Percentiles rank a stretch among this genome's conserved stretches.
These are phyloP conservation scores for Serripes groenlandicus DNA, from an alignment of 2,888 invertebrate species.

Conservation along the genomic window DNA sequence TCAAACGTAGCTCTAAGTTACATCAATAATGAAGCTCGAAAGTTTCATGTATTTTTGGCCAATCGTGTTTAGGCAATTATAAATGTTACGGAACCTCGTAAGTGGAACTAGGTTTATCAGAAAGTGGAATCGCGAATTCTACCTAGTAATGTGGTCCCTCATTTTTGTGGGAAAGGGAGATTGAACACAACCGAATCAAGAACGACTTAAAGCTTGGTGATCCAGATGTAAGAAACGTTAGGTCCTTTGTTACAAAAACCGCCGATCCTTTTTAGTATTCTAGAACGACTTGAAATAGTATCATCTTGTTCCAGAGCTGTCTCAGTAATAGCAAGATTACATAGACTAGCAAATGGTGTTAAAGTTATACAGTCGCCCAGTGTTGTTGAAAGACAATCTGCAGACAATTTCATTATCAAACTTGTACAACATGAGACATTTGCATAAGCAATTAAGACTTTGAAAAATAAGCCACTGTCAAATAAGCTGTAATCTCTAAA, in stretches of 20 bases:
- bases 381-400: slow-evolving; percentile 35
- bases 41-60: slow-evolving; percentile 70
- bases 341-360: slow-evolving; percentile 33
- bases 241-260: slow-evolving; percentile 15
- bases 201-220: slow-evolving; percentile 40
- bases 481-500: slow-evolving; percentile 46
- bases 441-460: not conserved
- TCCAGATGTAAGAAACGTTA: slow-evolving; percentile 41
- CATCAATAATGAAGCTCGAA: slow-evolving; percentile 61
- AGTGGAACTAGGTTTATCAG: slow-evolving; percentile 60
- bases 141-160: slow-evolving; percentile 41
- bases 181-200: not conserved
- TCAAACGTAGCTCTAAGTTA: slow-evolving; percentile 65
- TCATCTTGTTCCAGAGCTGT: slow-evolving; percentile 23
- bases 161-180: slow-evolving; percentile 45
- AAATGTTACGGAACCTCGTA: slow-evolving; percentile 44
- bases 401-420: slow-evolving; percentile 38
- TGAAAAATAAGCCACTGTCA: slow-evolving; percentile 22
- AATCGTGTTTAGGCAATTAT: slow-evolving; percentile 68
- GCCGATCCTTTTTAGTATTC: not conserved
- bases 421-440: slow-evolving; percentile 40
- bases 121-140: slow-evolving; percentile 9
- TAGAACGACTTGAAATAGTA: slow-evolving; percentile 19
- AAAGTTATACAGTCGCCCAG: slow-evolving; percentile 21
- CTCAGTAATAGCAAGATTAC: slow-evolving; percentile 27